These are phyloP conservation scores for Eurois occulta DNA, from an alignment of 2,888 invertebrate species.

Conservation along the genomic window DNA sequence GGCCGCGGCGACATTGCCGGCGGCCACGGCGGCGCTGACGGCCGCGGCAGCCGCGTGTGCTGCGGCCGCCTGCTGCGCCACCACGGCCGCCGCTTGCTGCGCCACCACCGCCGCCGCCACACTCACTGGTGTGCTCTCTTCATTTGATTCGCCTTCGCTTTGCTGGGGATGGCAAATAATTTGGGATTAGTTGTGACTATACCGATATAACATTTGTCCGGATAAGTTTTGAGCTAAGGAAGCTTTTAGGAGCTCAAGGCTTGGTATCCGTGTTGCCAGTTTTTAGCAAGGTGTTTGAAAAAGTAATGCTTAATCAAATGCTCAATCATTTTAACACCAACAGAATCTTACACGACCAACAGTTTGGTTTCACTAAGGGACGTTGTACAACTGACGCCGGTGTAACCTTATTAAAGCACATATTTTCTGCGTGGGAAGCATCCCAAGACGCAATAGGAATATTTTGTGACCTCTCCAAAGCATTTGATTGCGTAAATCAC, in stretches of 20 bases:
- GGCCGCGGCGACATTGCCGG: constrained; percentile 79
- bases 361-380: no score
- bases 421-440: no score
- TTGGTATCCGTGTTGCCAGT: no score
- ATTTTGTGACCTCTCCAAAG: no score
- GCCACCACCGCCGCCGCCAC: constrained; percentile 82
- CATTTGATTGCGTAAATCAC: no score
- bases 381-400: no score
- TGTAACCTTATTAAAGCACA: no score
- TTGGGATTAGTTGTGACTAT: neutral
- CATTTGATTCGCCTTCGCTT: constrained; percentile 89
- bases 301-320: no score
- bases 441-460: no score
- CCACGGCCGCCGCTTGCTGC: constrained; percentile 85
- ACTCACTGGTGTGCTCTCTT: constrained; percentile 89
- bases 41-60: constrained; percentile 88
- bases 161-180: constrained; percentile 71
- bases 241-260: neutral
- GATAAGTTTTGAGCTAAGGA: neutral
- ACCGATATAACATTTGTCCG: neutral
- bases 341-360: no score
- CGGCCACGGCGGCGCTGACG: constrained; percentile 79
- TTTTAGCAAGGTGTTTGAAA: no score
- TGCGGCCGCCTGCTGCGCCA: constrained; percentile 87
- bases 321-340: no score